Evolutionary conservation across 2,113 vertebrate genomes (phyloP).

Genomic region (Archocentrus centrarchus): DNA sequence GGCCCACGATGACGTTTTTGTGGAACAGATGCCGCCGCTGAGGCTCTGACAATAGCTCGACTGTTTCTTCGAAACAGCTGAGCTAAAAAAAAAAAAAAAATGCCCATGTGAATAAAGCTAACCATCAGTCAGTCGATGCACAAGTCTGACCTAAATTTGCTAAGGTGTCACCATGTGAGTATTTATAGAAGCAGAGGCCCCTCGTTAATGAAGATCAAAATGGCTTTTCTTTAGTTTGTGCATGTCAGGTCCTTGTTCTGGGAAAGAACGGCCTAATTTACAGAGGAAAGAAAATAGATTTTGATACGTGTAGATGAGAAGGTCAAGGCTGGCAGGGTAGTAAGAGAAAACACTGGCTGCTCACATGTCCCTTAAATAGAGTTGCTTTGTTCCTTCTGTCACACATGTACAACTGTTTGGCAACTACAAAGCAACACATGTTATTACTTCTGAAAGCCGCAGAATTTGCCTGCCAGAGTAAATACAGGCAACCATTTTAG

Average conservation of each 20-base stretch:
- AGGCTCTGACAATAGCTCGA: too few species aligned
- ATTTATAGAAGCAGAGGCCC: constrained; percentile 30
- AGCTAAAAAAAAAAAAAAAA: not conserved
- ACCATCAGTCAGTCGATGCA: constrained; percentile 1
- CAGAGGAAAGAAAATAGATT: constrained; percentile 45
- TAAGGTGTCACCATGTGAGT: constrained; percentile 22
- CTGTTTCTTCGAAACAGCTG: too few species aligned
- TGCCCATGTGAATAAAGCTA: constrained; percentile 4
- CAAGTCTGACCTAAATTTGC: constrained; percentile 35
- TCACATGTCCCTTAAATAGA: constrained; percentile 2
- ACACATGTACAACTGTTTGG: not conserved
- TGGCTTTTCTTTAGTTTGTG: not conserved
- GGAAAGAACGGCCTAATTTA: constrained; percentile 64
- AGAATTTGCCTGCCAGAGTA: too few species aligned
- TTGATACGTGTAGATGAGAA: constrained; percentile 43
- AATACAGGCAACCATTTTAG: too few species aligned
- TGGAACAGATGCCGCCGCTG: too few species aligned
- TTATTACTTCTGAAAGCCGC: not conserved
- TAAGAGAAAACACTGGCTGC: not conserved
- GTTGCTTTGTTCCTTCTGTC: not conserved
- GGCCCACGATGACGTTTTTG: too few species aligned
- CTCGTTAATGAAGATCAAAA: constrained; percentile 17
- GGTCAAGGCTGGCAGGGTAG: not conserved
- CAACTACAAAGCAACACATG: not conserved
- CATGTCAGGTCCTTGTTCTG: constrained; percentile 32